phyloP scores from a whole-genome alignment of 2,797 vertebrate species.

The Melanotaenia boesemani region DNA sequence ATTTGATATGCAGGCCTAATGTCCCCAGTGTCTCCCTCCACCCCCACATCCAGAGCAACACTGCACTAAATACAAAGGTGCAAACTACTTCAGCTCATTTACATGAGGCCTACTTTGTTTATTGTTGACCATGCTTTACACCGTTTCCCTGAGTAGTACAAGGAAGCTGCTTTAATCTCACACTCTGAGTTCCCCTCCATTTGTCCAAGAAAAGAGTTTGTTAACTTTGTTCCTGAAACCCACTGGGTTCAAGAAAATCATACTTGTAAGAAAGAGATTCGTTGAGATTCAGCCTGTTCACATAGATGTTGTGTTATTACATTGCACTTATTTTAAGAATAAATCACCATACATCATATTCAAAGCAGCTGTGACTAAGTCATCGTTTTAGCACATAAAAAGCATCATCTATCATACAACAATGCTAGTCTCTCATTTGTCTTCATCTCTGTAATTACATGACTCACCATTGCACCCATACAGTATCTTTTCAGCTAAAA shows the following conservation, averaged over 20 bases:
- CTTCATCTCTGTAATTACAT: conserved; percentile 72
- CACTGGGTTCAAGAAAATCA: background rate
- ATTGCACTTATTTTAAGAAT: background rate
- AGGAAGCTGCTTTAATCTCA: conserved; percentile 27
- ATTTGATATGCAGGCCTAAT: conserved; percentile 18
- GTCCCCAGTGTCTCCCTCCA: conserved; percentile 12
- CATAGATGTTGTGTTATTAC: conserved; percentile 20
- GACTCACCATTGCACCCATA: conserved; percentile 66
- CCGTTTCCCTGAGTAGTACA: conserved; percentile 17
- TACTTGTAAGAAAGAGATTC: background rate
- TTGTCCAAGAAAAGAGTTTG: conserved; percentile 23
- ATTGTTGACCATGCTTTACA: conserved; percentile 38
- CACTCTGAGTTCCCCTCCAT: conserved; percentile 18
- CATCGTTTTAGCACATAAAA: conserved; percentile 33
- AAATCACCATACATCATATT: background rate
- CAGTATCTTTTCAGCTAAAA: conserved; percentile 45
- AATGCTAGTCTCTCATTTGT: conserved; percentile 54
- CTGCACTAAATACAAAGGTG: conserved; percentile 41
- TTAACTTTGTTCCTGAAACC: conserved; percentile 12
- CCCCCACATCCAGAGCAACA: conserved; percentile 64
- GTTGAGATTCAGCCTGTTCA: background rate
- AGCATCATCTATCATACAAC: conserved; percentile 50
- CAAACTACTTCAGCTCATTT: conserved; percentile 58
- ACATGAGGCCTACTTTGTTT: conserved; percentile 62
- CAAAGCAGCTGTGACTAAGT: conserved; percentile 38